Evolutionary conservation across 2,797 vertebrate genomes (phyloP).

Genomic region (Rhadinocentrus ornatus): DNA sequence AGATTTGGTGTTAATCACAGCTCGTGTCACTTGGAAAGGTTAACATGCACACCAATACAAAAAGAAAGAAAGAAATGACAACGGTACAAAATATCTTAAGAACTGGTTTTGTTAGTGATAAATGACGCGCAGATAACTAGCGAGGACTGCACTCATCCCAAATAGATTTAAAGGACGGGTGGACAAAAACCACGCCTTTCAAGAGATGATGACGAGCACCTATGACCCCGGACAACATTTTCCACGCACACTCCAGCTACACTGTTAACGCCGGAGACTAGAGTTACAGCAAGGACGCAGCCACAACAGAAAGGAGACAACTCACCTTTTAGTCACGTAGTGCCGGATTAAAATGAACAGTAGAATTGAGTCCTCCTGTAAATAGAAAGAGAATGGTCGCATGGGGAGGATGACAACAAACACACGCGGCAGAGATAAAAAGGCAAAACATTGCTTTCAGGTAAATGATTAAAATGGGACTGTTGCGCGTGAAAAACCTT

Average conservation of each 20-base stretch:
- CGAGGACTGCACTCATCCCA: conserved; percentile 50
- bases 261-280: conserved; percentile 51
- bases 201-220: conserved; percentile 85
- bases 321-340: conserved; percentile 78
- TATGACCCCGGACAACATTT: conserved; percentile 82
- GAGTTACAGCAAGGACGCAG: conserved; percentile 69
- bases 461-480: conserved; percentile 85
- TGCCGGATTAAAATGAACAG: conserved; percentile 72
- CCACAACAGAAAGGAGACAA: conserved; percentile 71
- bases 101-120: conserved; percentile 20
- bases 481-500: conserved; percentile 75
- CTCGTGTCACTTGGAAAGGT: conserved; percentile 11
- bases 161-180: conserved; percentile 79
- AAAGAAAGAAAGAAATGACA: neutral
- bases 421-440: conserved; percentile 73
- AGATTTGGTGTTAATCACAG: conserved; percentile 16
- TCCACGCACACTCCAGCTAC: conserved; percentile 48
- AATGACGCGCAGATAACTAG: conserved; percentile 25
- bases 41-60: neutral
- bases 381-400: conserved; percentile 69
- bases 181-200: conserved; percentile 87
- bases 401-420: conserved; percentile 75
- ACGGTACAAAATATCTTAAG: neutral
- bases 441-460: conserved; percentile 76
- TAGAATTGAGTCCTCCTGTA: conserved; percentile 70